Percentiles rank a stretch among this genome's conserved stretches.
Evolutionary conservation across 2,113 vertebrate species (phyloP).

Genomic region (Anser brachyrhynchus): DNA sequence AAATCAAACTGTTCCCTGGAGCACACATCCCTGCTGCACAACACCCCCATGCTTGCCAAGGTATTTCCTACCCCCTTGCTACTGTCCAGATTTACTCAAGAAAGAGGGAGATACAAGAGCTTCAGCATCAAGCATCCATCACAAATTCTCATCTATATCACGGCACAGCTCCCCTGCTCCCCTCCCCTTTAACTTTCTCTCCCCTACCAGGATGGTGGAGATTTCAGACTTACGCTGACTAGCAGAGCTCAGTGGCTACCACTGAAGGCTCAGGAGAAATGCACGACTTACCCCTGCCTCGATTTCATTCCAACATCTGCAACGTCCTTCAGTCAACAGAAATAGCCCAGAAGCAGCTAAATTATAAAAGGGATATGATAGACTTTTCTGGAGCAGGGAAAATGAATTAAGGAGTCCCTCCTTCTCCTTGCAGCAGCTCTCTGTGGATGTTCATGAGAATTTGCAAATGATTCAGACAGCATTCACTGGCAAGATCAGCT

Average conservation of each 20-base stretch:
- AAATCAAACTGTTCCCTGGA: neutral
- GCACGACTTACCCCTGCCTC: neutral
- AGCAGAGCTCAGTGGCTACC: neutral
- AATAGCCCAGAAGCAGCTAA: neutral
- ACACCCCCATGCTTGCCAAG: rapidly evolving
- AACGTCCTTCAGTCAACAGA: neutral
- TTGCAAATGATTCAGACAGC: neutral
- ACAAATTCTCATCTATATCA: neutral
- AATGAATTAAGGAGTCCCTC: neutral
- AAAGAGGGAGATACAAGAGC: neutral
- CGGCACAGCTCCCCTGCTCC: neutral
- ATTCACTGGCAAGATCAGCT: conserved; percentile 7
- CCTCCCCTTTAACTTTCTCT: neutral
- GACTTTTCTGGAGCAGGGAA: conserved; percentile 1
- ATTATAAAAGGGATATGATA: neutral
- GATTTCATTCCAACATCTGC: neutral
- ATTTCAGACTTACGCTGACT: neutral
- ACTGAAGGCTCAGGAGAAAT: neutral
- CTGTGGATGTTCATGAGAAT: neutral
- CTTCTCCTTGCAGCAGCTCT: neutral
- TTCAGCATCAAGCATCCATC: neutral
- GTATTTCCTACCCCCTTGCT: neutral
- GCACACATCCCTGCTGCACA: neutral
- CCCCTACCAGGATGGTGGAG: neutral
- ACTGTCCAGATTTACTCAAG: neutral